A percentile compares a stretch with the other conserved stretches of the same genome.
These are phyloP conservation scores for Bovichtus diacanthus DNA, from an alignment of 2,797 vertebrate species.

Conservation along the genomic window DNA sequence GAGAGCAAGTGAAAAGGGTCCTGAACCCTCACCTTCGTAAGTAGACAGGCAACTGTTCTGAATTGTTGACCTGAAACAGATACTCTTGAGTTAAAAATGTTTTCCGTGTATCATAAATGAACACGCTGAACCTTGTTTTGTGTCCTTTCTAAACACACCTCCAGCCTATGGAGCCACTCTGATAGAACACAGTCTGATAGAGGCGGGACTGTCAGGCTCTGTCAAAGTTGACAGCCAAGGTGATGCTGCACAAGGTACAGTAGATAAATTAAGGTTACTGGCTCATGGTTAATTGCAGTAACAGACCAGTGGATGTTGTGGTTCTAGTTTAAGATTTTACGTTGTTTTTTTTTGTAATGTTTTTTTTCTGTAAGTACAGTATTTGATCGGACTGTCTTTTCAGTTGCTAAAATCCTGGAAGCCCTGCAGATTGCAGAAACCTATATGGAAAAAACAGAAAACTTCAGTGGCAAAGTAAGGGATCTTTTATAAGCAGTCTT, in stretches of 20 bases:
- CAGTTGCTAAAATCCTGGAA: conserved; percentile 86
- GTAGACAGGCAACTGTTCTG: conserved; percentile 63
- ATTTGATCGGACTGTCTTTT: conserved; percentile 22
- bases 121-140: background rate
- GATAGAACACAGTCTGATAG: conserved; percentile 95
- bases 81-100: background rate
- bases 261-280: background rate
- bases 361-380: background rate
- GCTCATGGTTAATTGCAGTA: background rate
- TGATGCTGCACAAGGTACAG: conserved; percentile 81
- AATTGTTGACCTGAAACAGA: background rate
- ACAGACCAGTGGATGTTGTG: background rate
- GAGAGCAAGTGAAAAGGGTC: conserved; percentile 93
- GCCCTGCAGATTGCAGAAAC: conserved; percentile 92
- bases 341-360: background rate
- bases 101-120: background rate
- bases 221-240: conserved; percentile 88
- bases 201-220: conserved; percentile 87
- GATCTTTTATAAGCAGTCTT: background rate
- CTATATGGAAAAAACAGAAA: conserved; percentile 88
- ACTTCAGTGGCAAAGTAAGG: conserved; percentile 91
- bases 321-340: background rate
- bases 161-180: conserved; percentile 92
- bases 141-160: conserved; percentile 17
- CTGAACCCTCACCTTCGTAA: conserved; percentile 95